Evolutionary conservation across 2,113 vertebrate genomes (phyloP), one percentile per base, ranked within the genome.

Genomic region (Cnemophilus loriae): DNA sequence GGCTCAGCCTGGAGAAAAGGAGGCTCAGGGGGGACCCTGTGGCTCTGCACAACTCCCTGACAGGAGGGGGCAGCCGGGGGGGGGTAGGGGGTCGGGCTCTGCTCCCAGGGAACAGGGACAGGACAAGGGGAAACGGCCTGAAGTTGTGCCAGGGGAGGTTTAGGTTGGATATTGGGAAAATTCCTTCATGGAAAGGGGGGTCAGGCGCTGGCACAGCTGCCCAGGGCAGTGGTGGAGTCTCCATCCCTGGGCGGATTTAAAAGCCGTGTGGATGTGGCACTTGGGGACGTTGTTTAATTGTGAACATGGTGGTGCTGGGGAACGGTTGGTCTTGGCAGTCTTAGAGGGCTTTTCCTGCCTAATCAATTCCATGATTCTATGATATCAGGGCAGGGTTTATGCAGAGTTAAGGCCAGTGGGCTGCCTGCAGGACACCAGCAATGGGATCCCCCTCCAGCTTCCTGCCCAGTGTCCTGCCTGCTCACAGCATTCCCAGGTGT

Each of bases 111-210:
- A 81, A 44, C 22, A 46, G 60, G 44, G 33, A 67, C 52, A 74
- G 16, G 15, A 52, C 0, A 0, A 49, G 32, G 0, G 9, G 50
- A 1, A 82, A 52, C 0, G 0, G 19, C 24, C 39, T 67, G 52
- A 67, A 11, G 53, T 5, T 52, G 3, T 8, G 19, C 33, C 53
- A 74, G 13, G 21, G 14, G 3, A 74, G 7, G 2, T 17, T 46
- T 7, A 46, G 20, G 2, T 4, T 53, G n/a, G 39, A 30, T 53
- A 39, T 8, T 30, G 46, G 20, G 39, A 2, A 53, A 55, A 68
- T 60, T 53, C 2, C 24, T 53, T 83, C 8, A 41, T 1, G 0
- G 46, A 1, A 55, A 47, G 11, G 6, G 9, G n/a, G 30, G 7
- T 53, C 61, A 67, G n/a, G 70, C 30, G 0, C 11, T 47, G 78